Evolutionary conservation across 2,888 invertebrate species (phyloP).

Genomic region (Chironomus riparius): DNA sequence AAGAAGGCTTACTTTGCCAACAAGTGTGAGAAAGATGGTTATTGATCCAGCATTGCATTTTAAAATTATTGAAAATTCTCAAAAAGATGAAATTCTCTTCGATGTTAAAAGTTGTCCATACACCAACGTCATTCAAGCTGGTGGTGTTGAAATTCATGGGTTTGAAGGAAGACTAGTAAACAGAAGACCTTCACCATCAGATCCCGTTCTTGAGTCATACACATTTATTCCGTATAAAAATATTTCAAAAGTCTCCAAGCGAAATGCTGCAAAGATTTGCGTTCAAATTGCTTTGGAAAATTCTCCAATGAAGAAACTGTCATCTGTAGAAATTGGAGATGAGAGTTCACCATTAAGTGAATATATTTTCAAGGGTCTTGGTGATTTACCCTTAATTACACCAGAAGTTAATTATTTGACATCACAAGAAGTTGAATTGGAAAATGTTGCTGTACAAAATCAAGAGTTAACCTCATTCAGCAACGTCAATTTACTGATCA

Average conservation of each 20-base stretch:
- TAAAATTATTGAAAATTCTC: slow-evolving; percentile 27
- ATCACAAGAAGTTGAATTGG: slow-evolving; percentile 33
- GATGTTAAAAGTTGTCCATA: slow-evolving; percentile 28
- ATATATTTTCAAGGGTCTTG: slow-evolving; percentile 50
- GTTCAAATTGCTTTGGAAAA: slow-evolving; percentile 62
- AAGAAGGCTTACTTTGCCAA: slow-evolving; percentile 48
- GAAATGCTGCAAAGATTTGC: slow-evolving; percentile 46
- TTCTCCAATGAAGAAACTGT: slow-evolving; percentile 49
- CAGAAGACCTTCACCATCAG: slow-evolving; percentile 43
- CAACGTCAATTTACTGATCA: not conserved
- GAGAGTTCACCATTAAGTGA: slow-evolving; percentile 47
- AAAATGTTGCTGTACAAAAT: slow-evolving; percentile 47
- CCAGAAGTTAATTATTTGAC: slow-evolving; percentile 53
- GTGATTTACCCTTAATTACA: slow-evolving; percentile 60
- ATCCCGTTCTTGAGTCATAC: slow-evolving; percentile 48
- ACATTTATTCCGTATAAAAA: slow-evolving; percentile 45
- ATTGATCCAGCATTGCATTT: slow-evolving; percentile 45
- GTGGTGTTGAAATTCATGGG: slow-evolving; percentile 52
- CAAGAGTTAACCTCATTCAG: slow-evolving; percentile 42
- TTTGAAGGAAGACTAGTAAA: slow-evolving; percentile 48
- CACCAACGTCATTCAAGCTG: slow-evolving; percentile 42
- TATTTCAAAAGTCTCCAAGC: slow-evolving; percentile 27
- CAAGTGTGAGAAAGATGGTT: slow-evolving; percentile 46
- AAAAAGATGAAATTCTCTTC: not conserved
- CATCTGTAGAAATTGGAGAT: slow-evolving; percentile 45